These are phyloP conservation scores for Menidia menidia DNA, from an alignment of 2,797 vertebrate species.

Conservation along the genomic window DNA sequence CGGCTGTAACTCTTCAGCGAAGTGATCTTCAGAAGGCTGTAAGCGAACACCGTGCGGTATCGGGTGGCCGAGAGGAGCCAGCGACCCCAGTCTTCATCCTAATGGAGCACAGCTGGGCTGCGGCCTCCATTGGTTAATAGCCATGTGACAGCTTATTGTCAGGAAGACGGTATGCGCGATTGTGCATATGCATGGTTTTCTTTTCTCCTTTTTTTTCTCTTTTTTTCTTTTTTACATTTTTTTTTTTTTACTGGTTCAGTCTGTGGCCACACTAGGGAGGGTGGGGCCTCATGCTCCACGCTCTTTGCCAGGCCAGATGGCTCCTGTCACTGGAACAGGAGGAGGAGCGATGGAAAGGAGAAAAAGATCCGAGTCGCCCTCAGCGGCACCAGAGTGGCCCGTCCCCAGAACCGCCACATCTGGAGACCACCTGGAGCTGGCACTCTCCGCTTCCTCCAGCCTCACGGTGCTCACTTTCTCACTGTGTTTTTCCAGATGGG, in stretches of 20 bases:
- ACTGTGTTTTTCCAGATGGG: slow-evolving; percentile 55
- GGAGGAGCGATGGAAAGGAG: slow-evolving; percentile 56
- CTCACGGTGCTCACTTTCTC: slow-evolving; percentile 28
- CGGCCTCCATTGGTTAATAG: slow-evolving; percentile 72
- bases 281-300: slow-evolving; percentile 56
- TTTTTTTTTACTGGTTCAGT: slow-evolving; percentile 63
- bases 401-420: slow-evolving; percentile 75
- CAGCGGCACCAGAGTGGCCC: slow-evolving; percentile 65
- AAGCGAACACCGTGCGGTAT: slow-evolving; percentile 69
- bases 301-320: slow-evolving; percentile 76
- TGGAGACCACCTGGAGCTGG: slow-evolving; percentile 77
- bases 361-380: slow-evolving; percentile 52
- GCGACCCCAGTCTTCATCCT: slow-evolving; percentile 69
- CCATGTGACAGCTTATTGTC: slow-evolving; percentile 66
- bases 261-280: slow-evolving; percentile 69
- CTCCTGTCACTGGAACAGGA: slow-evolving; percentile 60
- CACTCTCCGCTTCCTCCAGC: slow-evolving; percentile 52
- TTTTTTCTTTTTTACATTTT: slow-evolving; percentile 51
- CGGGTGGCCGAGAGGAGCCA: slow-evolving; percentile 61
- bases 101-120: slow-evolving; percentile 78
- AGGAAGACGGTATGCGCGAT: neutral
- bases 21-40: slow-evolving; percentile 71
- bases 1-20: slow-evolving; percentile 65
- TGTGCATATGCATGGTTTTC: slow-evolving; percentile 29
- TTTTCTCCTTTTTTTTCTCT: slow-evolving; percentile 41